Evolutionary conservation across 2,888 invertebrate genomes (phyloP), one percentile per base, ranked within the genome.

Genomic region (Drosophila prostipennis): DNA sequence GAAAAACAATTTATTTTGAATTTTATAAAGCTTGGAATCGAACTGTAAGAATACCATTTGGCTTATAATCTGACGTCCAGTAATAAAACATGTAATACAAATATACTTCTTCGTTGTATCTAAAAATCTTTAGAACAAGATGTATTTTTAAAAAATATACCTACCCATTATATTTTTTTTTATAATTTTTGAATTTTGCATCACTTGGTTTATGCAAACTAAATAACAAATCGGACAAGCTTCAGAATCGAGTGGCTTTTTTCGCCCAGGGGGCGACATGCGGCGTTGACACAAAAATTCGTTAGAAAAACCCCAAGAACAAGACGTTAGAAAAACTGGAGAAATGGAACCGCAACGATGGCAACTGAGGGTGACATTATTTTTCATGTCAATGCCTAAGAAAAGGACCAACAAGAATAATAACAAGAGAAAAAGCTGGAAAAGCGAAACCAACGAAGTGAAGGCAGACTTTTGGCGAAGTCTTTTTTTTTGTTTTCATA

Each of bases 311-410:
- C 61, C 72, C 56, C 49, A 69, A 64, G 74, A 76, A 76, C 73
- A 77, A 71, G 74, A 55, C 53, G 73, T 77, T 64, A 72, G 73
- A 64, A 61, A 65, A 67, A 48, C 40, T 56, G 36, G 45, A 14
- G 46, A 58, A 69, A 74, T 70, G 65, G 54, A 60, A 72, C 53
- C 58, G 74, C 42, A 48, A 29, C 45, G 69, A 53, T 61, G 52
- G 79, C 79, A 81, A 82, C 85, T 80, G 82, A 78, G 87, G 89
- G 87, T 90, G 89, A 90, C 90, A 90, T 89, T 84, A 89, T 87
- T 90, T 91, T 90, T 87, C 84, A 89, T 90, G 87, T 89, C 86
- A 80, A 80, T 76, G 81, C 75, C 78, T 76, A 74, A 74, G 74
- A 56, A 49, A 55, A 26, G 26, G 46, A 53, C 36, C 64, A 51